These are phyloP conservation scores for Porites australiensis DNA, from an alignment of 64 coral and sea anemone species.

Conservation along the genomic window DNA sequence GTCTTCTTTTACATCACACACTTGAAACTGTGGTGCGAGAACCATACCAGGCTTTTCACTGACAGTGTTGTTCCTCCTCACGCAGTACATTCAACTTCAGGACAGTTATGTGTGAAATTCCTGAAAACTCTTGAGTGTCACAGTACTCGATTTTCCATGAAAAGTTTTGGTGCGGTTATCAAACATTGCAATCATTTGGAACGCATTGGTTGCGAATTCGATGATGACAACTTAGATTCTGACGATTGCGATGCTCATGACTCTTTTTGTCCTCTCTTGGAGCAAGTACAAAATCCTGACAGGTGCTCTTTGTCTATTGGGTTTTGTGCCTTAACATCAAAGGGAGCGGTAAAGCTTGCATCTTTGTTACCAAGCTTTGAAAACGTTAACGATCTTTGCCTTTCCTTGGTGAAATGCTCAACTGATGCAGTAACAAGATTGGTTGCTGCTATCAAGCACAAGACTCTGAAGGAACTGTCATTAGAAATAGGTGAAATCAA, in stretches of 20 bases:
- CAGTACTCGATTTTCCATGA: neutral
- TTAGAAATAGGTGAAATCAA: neutral
- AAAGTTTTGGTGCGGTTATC: neutral
- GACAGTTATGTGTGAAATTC: constrained; percentile 2
- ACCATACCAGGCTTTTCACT: neutral
- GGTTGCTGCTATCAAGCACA: neutral
- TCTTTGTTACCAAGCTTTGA: neutral
- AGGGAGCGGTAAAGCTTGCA: neutral
- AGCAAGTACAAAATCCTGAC: too few species aligned
- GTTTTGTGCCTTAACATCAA: neutral
- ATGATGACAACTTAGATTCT: too few species aligned
- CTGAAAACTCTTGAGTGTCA: neutral
- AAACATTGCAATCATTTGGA: neutral
- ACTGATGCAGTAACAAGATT: neutral
- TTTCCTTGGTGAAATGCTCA: neutral
- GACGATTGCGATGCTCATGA: too few species aligned
- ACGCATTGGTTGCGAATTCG: too few species aligned
- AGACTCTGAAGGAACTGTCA: neutral
- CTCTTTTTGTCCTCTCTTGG: too few species aligned
- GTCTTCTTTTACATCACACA: too few species aligned
- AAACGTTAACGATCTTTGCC: neutral
- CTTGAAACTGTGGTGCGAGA: neutral
- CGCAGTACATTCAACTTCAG: neutral
- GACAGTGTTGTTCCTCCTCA: too few species aligned
- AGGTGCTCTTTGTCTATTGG: too few species aligned